These are phyloP conservation scores for Syritta pipiens DNA, from an alignment of 2,888 invertebrate species.

Conservation along the genomic window DNA sequence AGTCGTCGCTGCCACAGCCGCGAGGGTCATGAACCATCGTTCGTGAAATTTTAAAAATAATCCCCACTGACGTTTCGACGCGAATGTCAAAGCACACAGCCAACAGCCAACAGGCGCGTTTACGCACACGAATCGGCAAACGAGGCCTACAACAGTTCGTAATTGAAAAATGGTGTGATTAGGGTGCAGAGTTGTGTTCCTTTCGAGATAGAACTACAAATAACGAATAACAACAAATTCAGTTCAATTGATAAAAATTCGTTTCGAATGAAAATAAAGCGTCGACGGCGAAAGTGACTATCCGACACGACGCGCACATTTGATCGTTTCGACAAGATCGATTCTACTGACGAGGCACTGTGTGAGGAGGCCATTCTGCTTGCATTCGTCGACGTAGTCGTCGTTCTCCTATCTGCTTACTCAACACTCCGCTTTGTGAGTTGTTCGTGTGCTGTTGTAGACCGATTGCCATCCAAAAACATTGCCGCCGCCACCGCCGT, in stretches of 20 bases:
- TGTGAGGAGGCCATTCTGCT: slow-evolving; percentile 58
- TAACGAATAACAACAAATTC: slow-evolving; percentile 22
- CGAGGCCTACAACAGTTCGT: slow-evolving; percentile 5
- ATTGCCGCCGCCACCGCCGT: neutral
- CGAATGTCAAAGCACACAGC: neutral
- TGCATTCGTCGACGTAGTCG: slow-evolving; percentile 33
- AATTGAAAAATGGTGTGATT: slow-evolving; percentile 39
- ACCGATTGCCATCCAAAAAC: slow-evolving; percentile 43
- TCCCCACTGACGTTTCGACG: slow-evolving; percentile 4
- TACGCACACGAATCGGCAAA: neutral
- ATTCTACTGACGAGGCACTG: slow-evolving; percentile 75
- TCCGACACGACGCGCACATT: slow-evolving; percentile 71
- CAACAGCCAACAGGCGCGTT: neutral
- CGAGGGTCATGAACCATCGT: slow-evolving; percentile 64
- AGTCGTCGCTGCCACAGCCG: too few species aligned
- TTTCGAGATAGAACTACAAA: too few species aligned
- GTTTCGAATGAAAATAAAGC: neutral
- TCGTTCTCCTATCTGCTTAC: slow-evolving; percentile 43
- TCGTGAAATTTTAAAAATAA: slow-evolving; percentile 58
- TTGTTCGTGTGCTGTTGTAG: slow-evolving; percentile 23
- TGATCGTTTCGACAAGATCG: slow-evolving; percentile 78
- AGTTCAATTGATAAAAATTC: slow-evolving; percentile 34
- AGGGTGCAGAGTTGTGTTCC: slow-evolving; percentile 16
- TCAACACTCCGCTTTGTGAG: slow-evolving; percentile 12
- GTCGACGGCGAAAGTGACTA: slow-evolving; percentile 52